A percentile compares a stretch with the other conserved stretches of the same genome.
Conservation (phyloP, 2,113 vertebrate genomes). For the Phrynosoma platyrhinos region DNA sequence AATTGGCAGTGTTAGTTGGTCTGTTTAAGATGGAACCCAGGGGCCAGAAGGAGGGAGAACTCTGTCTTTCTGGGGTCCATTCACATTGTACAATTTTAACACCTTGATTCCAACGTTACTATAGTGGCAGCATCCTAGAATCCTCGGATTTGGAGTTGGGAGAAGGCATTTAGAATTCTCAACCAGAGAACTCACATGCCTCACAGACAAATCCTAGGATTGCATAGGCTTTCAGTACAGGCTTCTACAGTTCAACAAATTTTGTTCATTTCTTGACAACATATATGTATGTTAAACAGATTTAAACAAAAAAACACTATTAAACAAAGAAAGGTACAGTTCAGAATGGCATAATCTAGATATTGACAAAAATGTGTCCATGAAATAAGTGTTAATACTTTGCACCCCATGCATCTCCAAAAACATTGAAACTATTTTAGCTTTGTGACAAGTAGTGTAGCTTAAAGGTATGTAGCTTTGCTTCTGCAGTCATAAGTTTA, state of each 20-base stretch:
- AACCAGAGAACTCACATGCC: no score
- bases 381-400: conserved; percentile 2
- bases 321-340: conserved; percentile 7
- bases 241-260: conserved; percentile 2
- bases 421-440: background rate
- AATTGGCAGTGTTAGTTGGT: background rate
- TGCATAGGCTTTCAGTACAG: background rate
- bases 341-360: background rate
- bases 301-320: background rate
- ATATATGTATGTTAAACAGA: background rate
- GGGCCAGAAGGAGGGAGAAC: background rate
- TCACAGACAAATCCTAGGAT: no score
- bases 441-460: no score
- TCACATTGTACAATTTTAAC: no score
- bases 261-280: conserved; percentile 42
- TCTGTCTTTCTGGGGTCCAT: background rate
- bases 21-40: background rate
- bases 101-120: background rate
- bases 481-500: background rate
- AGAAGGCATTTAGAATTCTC: background rate
- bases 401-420: background rate
- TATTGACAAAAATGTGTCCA: background rate
- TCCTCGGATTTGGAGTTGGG: background rate
- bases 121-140: background rate
- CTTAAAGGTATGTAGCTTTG: background rate